A percentile compares a stretch with the other conserved stretches of the same genome.
These are phyloP conservation scores for Parauchenoglanis ngamensis DNA, from an alignment of 2,797 vertebrate species.

Conservation along the genomic window DNA sequence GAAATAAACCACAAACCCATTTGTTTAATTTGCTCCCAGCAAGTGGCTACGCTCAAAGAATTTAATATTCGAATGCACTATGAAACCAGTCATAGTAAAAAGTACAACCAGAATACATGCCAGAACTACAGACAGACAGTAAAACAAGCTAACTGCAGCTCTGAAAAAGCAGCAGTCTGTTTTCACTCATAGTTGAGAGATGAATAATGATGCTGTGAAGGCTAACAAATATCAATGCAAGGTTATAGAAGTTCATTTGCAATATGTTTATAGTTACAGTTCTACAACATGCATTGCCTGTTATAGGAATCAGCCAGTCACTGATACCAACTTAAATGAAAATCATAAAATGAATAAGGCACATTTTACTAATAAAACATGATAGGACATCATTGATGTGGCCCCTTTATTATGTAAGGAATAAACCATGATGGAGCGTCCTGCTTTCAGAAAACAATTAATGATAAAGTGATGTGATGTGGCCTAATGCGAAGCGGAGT, in stretches of 20 bases:
- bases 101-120: background rate
- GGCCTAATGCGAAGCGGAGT: background rate
- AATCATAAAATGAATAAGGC: background rate
- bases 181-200: background rate
- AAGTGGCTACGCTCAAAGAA: background rate
- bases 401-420: background rate
- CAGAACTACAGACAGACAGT: background rate
- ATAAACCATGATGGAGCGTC: background rate
- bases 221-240: background rate
- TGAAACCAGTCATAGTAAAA: background rate
- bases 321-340: background rate
- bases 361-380: background rate
- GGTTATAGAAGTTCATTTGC: background rate
- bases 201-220: background rate
- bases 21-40: slow-evolving; percentile 9
- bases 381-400: background rate
- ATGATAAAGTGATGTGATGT: background rate
- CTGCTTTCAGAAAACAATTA: background rate
- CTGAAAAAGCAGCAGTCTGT: background rate
- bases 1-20: slow-evolving; percentile 12
- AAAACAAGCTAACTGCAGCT: background rate
- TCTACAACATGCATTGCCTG: background rate
- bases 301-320: background rate
- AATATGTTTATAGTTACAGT: background rate
- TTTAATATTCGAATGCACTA: background rate